Evolutionary conservation across 2,113 vertebrate species (phyloP), one percentile per base, ranked within the genome.

Genomic region (Vimba vimba): DNA sequence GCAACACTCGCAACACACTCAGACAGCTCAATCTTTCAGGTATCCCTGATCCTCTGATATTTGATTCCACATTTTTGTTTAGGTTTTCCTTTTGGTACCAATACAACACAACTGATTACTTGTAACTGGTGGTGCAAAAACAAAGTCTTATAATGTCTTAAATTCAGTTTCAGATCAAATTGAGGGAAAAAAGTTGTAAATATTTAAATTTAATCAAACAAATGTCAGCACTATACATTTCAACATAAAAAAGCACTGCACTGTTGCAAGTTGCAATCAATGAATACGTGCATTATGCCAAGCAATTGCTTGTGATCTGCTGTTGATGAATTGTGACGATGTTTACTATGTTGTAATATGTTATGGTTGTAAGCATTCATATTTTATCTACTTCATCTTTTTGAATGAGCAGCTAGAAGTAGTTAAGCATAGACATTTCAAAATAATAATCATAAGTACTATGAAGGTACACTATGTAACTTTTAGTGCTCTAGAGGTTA

Each of bases 1-100:
- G 96, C 25, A 97, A 96, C 93, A 99, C 96, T 0, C 96, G 97
- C 78, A 96, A 95, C 91, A 97, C 96, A 74, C 97, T 99, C 90
- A 96, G 94, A 0, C 96, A 99, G 91, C 95, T 99, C 94, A 97
- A 96, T 57, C 96, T 99, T 91, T 95, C 98, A 94, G 98, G 98
- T 98, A 50, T 13, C 11, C n/a, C 50, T 8, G n/a, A 52, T 52
- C 23, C 19, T 55, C 23, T 76, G 5, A 27, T 68, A 33, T 27
- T 30, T 68, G 4, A 33, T 30, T 4, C 43, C 13, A 19, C 39
- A 43, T 45, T 74, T 21, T 75, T 43, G 23, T 43, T 43, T 23
- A 43, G 69, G 36, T 4, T 73, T 30, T 66, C 64, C 27, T 66
- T 33, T 27, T 66, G 64, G 6, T 66, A 2, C 27, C 64, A 66